Evolutionary conservation across 2,113 vertebrate species (phyloP).

Genomic region (Ciconia maguari): DNA sequence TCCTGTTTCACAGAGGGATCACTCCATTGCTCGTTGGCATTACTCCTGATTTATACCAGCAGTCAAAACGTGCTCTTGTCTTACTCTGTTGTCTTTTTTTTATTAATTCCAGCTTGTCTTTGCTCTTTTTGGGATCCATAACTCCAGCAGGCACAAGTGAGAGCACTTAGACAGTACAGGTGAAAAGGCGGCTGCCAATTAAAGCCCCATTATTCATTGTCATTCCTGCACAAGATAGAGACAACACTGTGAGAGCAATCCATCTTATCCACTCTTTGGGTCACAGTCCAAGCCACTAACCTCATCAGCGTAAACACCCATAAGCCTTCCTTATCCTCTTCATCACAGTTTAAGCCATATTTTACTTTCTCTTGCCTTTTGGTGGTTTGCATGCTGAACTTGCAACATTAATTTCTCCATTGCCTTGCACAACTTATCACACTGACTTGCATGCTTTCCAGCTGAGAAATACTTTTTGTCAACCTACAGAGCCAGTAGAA

Average conservation of each 20-base stretch:
- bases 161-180: background rate
- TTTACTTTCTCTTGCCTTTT: conserved; percentile 30
- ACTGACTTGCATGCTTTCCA: background rate
- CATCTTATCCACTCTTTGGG: conserved; percentile 54
- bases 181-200: conserved; percentile 52
- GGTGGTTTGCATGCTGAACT: background rate
- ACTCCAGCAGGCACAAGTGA: background rate
- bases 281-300: conserved; percentile 54
- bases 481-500: background rate
- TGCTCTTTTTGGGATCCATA: background rate
- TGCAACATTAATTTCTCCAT: background rate
- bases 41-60: conserved; percentile 26
- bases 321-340: conserved; percentile 59
- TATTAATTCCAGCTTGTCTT: background rate
- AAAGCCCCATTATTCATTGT: conserved; percentile 42
- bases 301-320: conserved; percentile 42
- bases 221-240: conserved; percentile 41
- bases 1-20: background rate
- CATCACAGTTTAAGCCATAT: conserved; percentile 1
- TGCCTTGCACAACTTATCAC: background rate
- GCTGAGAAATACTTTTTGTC: background rate
- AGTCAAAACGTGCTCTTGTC: background rate
- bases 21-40: background rate
- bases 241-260: background rate
- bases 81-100: background rate